These are phyloP conservation scores for Zosterops pallidus DNA, from an alignment of 2,113 vertebrate genomes.

Conservation along the genomic window DNA sequence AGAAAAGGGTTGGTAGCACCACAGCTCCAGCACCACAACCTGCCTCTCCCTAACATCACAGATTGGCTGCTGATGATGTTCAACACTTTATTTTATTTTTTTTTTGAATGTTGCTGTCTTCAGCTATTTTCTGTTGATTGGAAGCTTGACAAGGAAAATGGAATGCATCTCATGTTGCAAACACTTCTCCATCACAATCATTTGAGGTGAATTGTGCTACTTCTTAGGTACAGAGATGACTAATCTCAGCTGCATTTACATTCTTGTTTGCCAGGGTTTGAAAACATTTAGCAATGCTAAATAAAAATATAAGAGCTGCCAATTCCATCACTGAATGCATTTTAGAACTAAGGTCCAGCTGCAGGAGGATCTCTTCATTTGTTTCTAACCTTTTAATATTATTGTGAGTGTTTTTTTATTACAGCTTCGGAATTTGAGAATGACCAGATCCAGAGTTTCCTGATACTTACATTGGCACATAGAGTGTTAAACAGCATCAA, in stretches of 20 bases:
- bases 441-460: not conserved
- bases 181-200: not conserved
- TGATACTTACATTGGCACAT: not conserved
- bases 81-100: fast-evolving
- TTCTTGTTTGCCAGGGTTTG: not conserved
- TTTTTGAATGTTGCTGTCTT: not conserved
- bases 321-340: slow-evolving; percentile 36
- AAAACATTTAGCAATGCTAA: slow-evolving; percentile 14
- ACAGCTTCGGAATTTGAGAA: not conserved
- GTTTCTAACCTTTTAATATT: not conserved
- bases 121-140: not conserved
- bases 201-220: slow-evolving; percentile 5
- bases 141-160: not conserved
- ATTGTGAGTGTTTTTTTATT: fast-evolving
- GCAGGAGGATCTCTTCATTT: not conserved
- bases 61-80: not conserved
- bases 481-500: not conserved
- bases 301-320: slow-evolving; percentile 18
- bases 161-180: not conserved
- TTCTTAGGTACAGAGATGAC: slow-evolving; percentile 6
- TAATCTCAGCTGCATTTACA: not conserved
- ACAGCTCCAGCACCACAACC: not conserved
- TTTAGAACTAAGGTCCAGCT: not conserved
- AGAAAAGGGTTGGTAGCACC: not conserved
- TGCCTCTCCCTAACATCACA: not conserved